Conservation (phyloP, 2,888 invertebrate species). For the Byasa hedistus region DNA sequence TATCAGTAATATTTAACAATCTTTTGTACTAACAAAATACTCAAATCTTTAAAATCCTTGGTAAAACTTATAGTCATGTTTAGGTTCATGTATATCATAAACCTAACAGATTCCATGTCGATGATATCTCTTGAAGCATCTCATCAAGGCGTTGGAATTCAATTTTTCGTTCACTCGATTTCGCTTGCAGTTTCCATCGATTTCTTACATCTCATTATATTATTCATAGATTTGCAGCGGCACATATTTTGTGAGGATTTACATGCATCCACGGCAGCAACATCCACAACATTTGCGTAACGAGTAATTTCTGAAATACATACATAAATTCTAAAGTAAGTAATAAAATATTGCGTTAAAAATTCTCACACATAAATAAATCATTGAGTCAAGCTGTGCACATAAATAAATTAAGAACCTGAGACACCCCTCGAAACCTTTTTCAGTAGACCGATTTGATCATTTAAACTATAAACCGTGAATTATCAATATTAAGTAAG, state of each 20-base stretch:
- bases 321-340: constrained; percentile 6
- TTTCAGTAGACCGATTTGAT: no score
- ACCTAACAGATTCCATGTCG: background rate
- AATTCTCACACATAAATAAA: no score
- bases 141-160: constrained; percentile 25
- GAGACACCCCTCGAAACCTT: no score
- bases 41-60: no score
- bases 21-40: no score
- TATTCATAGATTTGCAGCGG: constrained; percentile 28
- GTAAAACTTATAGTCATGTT: no score
- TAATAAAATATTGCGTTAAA: constrained; percentile 9
- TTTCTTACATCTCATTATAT: constrained; percentile 27
- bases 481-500: no score
- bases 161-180: constrained; percentile 15
- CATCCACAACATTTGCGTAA: constrained; percentile 21
- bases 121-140: constrained; percentile 5
- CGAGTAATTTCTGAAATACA: constrained; percentile 18
- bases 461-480: no score
- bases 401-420: no score
- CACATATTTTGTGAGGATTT: constrained; percentile 9
- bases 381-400: no score
- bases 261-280: constrained; percentile 17
- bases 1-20: no score
- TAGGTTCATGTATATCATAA: no score
- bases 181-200: constrained; percentile 21